A percentile compares a stretch with the other conserved stretches of the same genome.
Evolutionary conservation across 64 coral and sea anemone species (phyloP).

Genomic region (Actinia equina): DNA sequence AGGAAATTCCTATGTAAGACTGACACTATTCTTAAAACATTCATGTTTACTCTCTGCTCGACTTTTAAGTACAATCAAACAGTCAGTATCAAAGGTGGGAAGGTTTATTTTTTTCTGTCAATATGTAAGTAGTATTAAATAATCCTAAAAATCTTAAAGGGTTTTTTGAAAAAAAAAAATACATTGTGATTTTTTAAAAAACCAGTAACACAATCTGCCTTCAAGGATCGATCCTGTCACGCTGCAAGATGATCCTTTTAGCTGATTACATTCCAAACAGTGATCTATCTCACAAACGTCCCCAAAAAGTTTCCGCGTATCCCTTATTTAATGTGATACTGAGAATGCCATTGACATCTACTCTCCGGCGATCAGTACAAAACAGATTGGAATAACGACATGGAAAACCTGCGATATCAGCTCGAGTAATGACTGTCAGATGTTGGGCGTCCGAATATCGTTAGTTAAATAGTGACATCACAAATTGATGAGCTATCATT

Average conservation of each 20-base stretch:
- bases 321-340: neutral
- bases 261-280: conserved; percentile 1
- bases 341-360: neutral
- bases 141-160: no score
- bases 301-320: neutral
- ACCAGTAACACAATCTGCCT: neutral
- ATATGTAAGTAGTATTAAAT: no score
- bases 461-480: neutral
- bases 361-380: neutral
- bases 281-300: neutral
- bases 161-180: no score
- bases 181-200: neutral
- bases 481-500: conserved; percentile 23
- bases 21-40: no score
- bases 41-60: no score
- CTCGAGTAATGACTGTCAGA: conserved; percentile 1
- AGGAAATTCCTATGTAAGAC: no score
- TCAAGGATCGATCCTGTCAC: neutral
- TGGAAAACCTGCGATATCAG: neutral
- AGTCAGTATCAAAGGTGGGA: no score
- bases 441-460: neutral
- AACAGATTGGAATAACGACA: neutral
- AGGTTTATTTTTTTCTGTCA: no score
- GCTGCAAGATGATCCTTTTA: neutral
- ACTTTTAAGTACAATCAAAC: no score